Percentiles rank a stretch among this genome's conserved stretches.
Conservation (phyloP, 2,113 vertebrate species). For the Odontophorus gujanensis region DNA sequence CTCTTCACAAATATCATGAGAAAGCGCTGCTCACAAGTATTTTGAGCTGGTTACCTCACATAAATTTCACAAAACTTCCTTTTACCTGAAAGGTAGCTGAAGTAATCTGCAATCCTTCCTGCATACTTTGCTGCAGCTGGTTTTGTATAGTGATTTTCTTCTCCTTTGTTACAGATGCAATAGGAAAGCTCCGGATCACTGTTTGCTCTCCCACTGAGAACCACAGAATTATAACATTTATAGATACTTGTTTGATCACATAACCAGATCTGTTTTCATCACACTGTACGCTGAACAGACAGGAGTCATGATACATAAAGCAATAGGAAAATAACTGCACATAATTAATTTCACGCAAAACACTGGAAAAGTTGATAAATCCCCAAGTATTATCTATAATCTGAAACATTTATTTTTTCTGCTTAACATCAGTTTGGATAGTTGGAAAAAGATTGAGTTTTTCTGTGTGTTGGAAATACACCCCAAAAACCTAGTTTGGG, state of each 20-base stretch:
- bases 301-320: background rate
- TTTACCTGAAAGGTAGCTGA: slow-evolving; percentile 95
- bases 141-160: slow-evolving; percentile 97
- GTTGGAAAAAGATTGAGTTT: background rate
- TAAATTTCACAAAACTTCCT: background rate
- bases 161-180: slow-evolving; percentile 93
- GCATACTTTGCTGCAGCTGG: slow-evolving; percentile 95
- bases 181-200: slow-evolving; percentile 92
- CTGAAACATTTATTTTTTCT: background rate
- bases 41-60: background rate
- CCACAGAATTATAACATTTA: slow-evolving; percentile 8
- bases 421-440: background rate
- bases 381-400: background rate
- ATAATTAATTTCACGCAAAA: background rate
- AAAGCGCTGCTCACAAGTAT: background rate
- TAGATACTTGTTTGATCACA: background rate
- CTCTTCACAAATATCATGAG: background rate
- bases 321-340: background rate
- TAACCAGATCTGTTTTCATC: background rate
- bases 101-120: slow-evolving; percentile 94
- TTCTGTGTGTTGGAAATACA: background rate
- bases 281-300: background rate
- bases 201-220: slow-evolving; percentile 92
- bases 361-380: background rate
- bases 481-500: background rate